Base-by-base conservation (phyloP, 2,797 vertebrate species). In the Manis javanica region DNA sequence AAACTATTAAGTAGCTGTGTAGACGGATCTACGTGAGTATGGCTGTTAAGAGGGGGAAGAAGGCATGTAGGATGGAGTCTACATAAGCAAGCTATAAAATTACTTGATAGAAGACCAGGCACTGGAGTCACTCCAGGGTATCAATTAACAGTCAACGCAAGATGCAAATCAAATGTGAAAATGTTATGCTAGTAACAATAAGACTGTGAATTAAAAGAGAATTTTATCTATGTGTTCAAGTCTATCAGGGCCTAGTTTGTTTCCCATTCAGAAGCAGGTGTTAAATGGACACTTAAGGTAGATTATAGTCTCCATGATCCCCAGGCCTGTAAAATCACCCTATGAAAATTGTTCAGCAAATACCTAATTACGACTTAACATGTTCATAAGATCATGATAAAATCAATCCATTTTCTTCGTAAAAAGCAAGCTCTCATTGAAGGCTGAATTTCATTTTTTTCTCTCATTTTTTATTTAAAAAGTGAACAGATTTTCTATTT, bases 401-500 rank as follows among this genome's bases (percentile, higher is more conserved):
- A 83, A 95, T 94, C 95, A 93, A 26, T 91, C 95, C 5, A 42
- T 92, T 96, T 92, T 68, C 46, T 96, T 55, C 81, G 84, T 15
- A 91, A 49, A 95, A 95, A 94, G 14, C 37, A 86, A 61, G 1
- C 55, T 97, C 9, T 61, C 53, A 3, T 59, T 97, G 87, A 37
- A 97, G 2, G 10, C 63, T 59, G 71, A 12, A 14, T 97, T 97
- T n/a, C 6, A 71, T 79, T 96, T 96, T 46, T 34, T 23, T 86
- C 4, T 77, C 5, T 63, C 69, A 26, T n/a, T 83, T 93, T 83
- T 96, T 88, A 92, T 95, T 96, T 95, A 79, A 83, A 96, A 96
- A 87, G 7, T 21, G 29, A 95, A 97, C 69, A 97, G 1, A 91
- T 21, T 90, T 86, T 49, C 66, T 15, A 69, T 89, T 94, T 96